These are phyloP conservation scores for Ophioninae sp. DNA, from an alignment of 2,888 invertebrate genomes.

Conservation along the genomic window DNA sequence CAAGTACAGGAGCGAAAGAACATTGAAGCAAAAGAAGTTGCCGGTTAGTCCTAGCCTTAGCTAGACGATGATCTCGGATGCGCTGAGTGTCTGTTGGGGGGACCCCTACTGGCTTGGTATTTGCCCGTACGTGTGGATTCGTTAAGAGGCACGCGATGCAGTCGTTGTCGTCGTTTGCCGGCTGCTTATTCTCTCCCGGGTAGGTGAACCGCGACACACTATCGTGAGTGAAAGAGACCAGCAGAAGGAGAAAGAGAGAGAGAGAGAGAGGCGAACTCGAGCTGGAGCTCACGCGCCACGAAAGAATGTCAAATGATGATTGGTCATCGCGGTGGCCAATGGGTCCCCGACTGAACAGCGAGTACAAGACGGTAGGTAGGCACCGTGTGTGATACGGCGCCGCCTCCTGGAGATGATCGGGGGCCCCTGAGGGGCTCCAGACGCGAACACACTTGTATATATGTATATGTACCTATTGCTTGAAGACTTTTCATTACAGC, in stretches of 20 bases:
- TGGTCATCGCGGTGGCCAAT: constrained; percentile 80
- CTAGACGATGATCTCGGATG: constrained; percentile 24
- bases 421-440: constrained; percentile 31
- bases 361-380: constrained; percentile 68
- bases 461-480: constrained; percentile 25
- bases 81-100: constrained; percentile 1
- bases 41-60: constrained; percentile 10
- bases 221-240: background rate
- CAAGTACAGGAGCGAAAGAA: constrained; percentile 29
- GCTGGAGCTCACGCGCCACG: constrained; percentile 66
- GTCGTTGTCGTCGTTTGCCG: constrained; percentile 37
- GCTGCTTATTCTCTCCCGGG: constrained; percentile 11
- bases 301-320: constrained; percentile 80
- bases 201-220: constrained; percentile 19
- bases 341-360: constrained; percentile 71
- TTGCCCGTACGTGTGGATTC: constrained; percentile 22
- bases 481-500: constrained; percentile 44
- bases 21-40: constrained; percentile 28
- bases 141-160: constrained; percentile 53
- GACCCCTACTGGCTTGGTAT: background rate
- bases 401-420: constrained; percentile 57
- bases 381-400: constrained; percentile 58
- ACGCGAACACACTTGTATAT: constrained; percentile 1
- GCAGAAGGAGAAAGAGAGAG: constrained; percentile 23
- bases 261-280: constrained; percentile 16